Base-by-base conservation (phyloP, 2,113 vertebrate species). In the Ctenodactylus gundi region DNA sequence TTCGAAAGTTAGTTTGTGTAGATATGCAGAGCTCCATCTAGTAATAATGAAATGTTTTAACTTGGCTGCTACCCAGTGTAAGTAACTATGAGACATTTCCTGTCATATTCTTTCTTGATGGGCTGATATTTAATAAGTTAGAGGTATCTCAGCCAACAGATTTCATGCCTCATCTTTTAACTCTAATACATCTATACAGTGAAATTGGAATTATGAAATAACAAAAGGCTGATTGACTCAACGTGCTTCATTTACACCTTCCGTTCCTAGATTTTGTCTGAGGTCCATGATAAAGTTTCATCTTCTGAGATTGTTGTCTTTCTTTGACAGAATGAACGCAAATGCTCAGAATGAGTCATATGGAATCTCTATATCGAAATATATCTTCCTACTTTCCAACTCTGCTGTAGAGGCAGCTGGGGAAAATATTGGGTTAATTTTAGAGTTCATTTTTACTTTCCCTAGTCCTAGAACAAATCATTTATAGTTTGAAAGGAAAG, bases 1-100 rank as follows among this genome's bases (percentile, higher is more conserved):
- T 96, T 75, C 96, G 76, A 78, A 95, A 92, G 90, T 90, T 84
- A 88, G 46, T 88, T 62, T 85, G 31, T 49, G 88, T 87, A 91
- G 67, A 55, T 80, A 70, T 11, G 80, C 58, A 92, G 93, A 93
- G 21, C 41, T 88, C 91, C 86, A 93, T 46, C 58, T 60, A 70
- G 49, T 60, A 85, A 72, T 94, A 86, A 93, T 60, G 64, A 78
- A 75, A 53, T 85, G 27, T 70, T 96, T 96, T 75, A 46, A 76
- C 90, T 94, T 88, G 92, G 78, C 60, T 78, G 18, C 57, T 80
- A 57, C 27, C 73, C 90, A 96, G 51, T 55, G 46, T 62, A 96
- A 92, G 31, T 67, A 96, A 88, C 25, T 83, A 1, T 88, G 88
- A 86, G 75, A 92, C 3, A 7, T 94, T 94, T 93, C 67, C 55